Evolutionary conservation across 2,113 vertebrate genomes (phyloP).

Genomic region (Spea bombifrons): DNA sequence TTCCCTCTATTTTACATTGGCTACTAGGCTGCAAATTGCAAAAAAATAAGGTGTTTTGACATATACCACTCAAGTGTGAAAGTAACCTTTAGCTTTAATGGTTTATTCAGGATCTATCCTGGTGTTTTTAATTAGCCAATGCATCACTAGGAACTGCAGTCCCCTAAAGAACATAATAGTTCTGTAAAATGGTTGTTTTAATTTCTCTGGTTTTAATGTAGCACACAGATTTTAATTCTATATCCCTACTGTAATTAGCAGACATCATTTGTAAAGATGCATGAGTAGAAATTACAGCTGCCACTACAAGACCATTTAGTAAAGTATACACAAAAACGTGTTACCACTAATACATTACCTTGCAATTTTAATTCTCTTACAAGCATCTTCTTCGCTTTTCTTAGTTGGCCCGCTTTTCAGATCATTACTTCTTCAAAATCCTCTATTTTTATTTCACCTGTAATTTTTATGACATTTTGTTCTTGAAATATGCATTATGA

Average conservation of each 20-base stretch:
- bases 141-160: constrained; percentile 55
- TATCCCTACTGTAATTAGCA: constrained; percentile 60
- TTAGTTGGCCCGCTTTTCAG: background rate
- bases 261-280: constrained; percentile 58
- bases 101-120: constrained; percentile 58
- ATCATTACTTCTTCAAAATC: too few relatives aligned
- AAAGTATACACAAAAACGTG: constrained; percentile 46
- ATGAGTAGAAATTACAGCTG: constrained; percentile 51
- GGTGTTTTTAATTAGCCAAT: constrained; percentile 64
- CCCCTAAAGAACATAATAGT: constrained; percentile 55
- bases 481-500: background rate
- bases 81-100: constrained; percentile 64
- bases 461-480: background rate
- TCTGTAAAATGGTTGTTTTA: constrained; percentile 58
- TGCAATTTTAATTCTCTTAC: background rate
- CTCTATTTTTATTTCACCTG: background rate
- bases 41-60: constrained; percentile 54
- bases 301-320: constrained; percentile 51
- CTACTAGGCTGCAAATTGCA: constrained; percentile 41
- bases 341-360: constrained; percentile 37
- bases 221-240: constrained; percentile 54
- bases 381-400: background rate
- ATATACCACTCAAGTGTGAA: constrained; percentile 62
- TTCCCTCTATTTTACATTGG: constrained; percentile 44
- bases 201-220: constrained; percentile 60